phyloP scores from a whole-genome alignment of 1,140 invertebrate species.

The Scaptomyza montana region DNA sequence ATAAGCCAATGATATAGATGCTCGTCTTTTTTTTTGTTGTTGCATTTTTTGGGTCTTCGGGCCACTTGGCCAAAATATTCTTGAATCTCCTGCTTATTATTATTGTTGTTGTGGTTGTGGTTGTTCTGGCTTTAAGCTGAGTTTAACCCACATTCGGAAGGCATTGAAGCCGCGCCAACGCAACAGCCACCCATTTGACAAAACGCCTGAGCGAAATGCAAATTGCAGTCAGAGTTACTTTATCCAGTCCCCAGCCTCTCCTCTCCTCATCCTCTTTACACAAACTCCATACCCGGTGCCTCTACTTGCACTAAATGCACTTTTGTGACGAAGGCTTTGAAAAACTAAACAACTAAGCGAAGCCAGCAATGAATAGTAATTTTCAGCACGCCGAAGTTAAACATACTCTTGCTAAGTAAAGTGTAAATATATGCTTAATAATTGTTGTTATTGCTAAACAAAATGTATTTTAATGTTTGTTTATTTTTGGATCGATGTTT shows the following conservation, averaged over 20 bases:
- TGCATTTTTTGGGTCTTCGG: not conserved
- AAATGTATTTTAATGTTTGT: too few species aligned
- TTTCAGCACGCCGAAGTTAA: not conserved
- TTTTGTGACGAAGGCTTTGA: constrained; percentile 27
- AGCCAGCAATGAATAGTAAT: not conserved
- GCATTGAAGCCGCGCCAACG: not conserved
- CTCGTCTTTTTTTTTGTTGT: not conserved
- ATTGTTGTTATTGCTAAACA: too few species aligned
- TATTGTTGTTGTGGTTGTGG: constrained; percentile 15
- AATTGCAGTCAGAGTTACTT: constrained; percentile 55
- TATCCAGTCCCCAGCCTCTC: not conserved
- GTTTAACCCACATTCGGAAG: constrained; percentile 66
- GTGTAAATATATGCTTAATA: not conserved
- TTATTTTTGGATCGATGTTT: too few species aligned
- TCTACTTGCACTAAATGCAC: constrained; percentile 49
- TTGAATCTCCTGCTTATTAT: not conserved
- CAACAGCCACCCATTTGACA: constrained; percentile 69
- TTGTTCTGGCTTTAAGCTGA: constrained; percentile 51
- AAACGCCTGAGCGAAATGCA: constrained; percentile 70
- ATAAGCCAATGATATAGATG: constrained; percentile 19
- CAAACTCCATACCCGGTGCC: constrained; percentile 3
- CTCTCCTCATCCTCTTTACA: not conserved
- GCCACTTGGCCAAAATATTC: constrained; percentile 18
- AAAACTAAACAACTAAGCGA: not conserved
- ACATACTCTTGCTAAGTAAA: not conserved